Base-by-base conservation (phyloP, 23 tunicate genomes). In the Ascidia mentula region DNA sequence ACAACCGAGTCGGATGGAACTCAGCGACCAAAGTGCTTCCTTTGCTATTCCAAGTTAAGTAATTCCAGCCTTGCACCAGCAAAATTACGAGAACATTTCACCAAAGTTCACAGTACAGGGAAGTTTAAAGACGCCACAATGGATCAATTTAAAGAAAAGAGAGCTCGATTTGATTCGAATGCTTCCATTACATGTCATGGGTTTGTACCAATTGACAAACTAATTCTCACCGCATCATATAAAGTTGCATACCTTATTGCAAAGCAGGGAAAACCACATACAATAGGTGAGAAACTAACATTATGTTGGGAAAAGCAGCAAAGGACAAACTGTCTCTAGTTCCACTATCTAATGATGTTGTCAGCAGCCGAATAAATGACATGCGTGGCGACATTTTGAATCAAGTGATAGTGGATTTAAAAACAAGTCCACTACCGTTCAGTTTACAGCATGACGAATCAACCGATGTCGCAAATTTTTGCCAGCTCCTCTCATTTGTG, bases 371-470 rank as follows among this genome's bases (percentile, higher is more conserved):
- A 79, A 86, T 86, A 32, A 65, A 79, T 40, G 84, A 79, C 70
- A 85, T 85, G 45, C 69, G 89, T 72, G 80, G 40, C 9, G 85
- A 86, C 46, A 79, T 79, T 69, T n/a, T n/a, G n/a, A n/a, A n/a
- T n/a, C n/a, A n/a, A n/a, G 75, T 86, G 31, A 46, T 86, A 36
- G 80, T 78, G 72, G 85, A 86, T 72, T 37, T 80, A 79, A 86
- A 65, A 76, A 31, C 74, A 17, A 80, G 84, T 30, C 80, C 85
- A 0, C 32, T 38, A 78, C 80, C 80, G 70, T 80, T 86, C 78
- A 80, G 80, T 60, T 71, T 86, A 32, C 90, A 86, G 42, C 80
- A 73, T 74, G 90, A 80, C 72, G 80, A n/a, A n/a, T 45, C 90
- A 70, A 80, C 90, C 65, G 90, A 86, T 61, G 90, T 80, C 7